Evolutionary conservation across 2,888 invertebrate genomes (phyloP).

Genomic region (Leptogaster cylindrica): DNA sequence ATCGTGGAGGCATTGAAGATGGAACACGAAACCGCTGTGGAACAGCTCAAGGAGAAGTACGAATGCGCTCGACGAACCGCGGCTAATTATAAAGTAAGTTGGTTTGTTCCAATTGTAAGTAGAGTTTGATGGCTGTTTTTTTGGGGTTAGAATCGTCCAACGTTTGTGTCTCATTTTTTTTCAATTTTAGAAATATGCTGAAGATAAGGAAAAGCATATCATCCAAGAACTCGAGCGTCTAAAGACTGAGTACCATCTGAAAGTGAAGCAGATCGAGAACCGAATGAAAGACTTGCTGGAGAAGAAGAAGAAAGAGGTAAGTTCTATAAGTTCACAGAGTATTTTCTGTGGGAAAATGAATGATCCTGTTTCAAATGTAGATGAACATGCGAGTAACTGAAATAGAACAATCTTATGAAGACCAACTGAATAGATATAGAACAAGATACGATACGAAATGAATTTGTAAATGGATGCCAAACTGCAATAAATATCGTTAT

Average conservation of each 20-base stretch:
- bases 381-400: conserved; percentile 45
- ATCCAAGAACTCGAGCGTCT: conserved; percentile 69
- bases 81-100: conserved; percentile 65
- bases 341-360: neutral
- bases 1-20: conserved; percentile 64
- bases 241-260: conserved; percentile 66
- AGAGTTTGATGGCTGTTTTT: neutral
- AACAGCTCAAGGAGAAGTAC: conserved; percentile 67
- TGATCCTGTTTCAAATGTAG: conserved; percentile 43
- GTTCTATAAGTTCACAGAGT: neutral
- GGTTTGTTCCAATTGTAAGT: neutral
- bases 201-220: conserved; percentile 70
- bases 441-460: neutral
- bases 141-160: neutral
- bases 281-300: conserved; percentile 52
- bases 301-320: conserved; percentile 23
- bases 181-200: conserved; percentile 65
- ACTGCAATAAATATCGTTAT: neutral
- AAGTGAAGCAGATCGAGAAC: conserved; percentile 54
- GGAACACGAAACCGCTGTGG: conserved; percentile 63
- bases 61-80: conserved; percentile 69
- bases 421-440: neutral
- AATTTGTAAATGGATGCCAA: conserved; percentile 12
- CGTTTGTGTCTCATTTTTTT: too few relatives aligned
- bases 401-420: conserved; percentile 23